Base-by-base conservation (phyloP, 2,797 vertebrate genomes). In the Adrianichthys oophorus region DNA sequence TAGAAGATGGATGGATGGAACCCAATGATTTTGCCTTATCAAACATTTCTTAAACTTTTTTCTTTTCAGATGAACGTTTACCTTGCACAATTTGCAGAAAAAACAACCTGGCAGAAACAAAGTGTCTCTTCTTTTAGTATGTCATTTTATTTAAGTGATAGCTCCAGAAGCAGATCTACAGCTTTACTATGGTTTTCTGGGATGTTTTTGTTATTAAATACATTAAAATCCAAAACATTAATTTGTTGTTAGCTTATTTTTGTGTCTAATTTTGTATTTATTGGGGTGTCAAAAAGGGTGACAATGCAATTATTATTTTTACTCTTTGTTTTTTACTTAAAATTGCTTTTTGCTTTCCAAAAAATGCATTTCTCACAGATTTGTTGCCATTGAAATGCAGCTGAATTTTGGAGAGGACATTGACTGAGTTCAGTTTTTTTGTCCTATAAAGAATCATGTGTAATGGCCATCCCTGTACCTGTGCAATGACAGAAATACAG, bases 401-500 rank as follows among this genome's bases (percentile, higher is more conserved):
- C 59, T 68, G 64, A 68, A 71, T 74, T 51, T 48, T 41, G 40
- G 57, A 37, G 32, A 37, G 32, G 10, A 37, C 5, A 26, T 26
- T 26, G 26, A 26, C 12, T 37, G 10, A 37, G 59, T 29, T 56
- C 48, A 45, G 52, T 26, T 59, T 73, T 80, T 15, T 64, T 65
- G 32, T 49, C 72, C 52, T 58, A 59, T 50, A 69, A 21, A 72
- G 69, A 69, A 68, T 78, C 74, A 68, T 83, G 71, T 67, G 68
- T 69, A 70, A 73, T 78, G 77, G 74, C 70, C 65, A 71, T 87
- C 86, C 84, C 72, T 62, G 80, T 82, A 85, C 82, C 86, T 87
- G 87, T 91, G 85, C 84, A 88, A 90, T 85, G 88, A 86, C 78
- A 76, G 74, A 86, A 78, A 74, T 80, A 79, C 82, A 79, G 78